phyloP scores from a whole-genome alignment of 1,140 invertebrate species.

The Apis cerana region DNA sequence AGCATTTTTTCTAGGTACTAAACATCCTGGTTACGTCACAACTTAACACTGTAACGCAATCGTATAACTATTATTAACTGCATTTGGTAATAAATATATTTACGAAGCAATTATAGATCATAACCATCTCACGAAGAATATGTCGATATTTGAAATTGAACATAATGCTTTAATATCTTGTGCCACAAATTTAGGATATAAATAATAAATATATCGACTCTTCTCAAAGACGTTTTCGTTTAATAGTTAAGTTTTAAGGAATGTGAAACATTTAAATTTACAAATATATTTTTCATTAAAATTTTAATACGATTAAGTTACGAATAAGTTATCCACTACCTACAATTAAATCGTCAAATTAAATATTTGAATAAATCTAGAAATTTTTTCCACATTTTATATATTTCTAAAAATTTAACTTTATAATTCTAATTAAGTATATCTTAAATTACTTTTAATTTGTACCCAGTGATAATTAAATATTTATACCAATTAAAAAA shows the following conservation, averaged over 20 bases:
- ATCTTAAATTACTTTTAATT: no score
- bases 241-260: neutral
- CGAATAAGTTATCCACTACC: no score
- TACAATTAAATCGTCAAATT: no score
- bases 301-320: neutral
- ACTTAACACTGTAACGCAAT: neutral
- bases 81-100: neutral
- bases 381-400: no score
- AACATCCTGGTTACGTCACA: slow-evolving; percentile 12
- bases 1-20: neutral
- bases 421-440: no score
- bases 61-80: slow-evolving; percentile 1
- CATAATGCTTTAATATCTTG: neutral
- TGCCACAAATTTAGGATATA: neutral
- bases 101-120: neutral
- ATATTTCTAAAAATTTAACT: no score
- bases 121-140: neutral
- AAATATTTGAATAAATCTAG: no score
- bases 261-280: neutral
- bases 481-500: neutral
- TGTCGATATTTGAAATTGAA: neutral
- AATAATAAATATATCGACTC: neutral
- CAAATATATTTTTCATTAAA: neutral
- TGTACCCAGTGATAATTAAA: neutral
- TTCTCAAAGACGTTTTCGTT: neutral